Evolutionary conservation across 2,797 vertebrate genomes (phyloP).

Genomic region (Argyrosomus regius): DNA sequence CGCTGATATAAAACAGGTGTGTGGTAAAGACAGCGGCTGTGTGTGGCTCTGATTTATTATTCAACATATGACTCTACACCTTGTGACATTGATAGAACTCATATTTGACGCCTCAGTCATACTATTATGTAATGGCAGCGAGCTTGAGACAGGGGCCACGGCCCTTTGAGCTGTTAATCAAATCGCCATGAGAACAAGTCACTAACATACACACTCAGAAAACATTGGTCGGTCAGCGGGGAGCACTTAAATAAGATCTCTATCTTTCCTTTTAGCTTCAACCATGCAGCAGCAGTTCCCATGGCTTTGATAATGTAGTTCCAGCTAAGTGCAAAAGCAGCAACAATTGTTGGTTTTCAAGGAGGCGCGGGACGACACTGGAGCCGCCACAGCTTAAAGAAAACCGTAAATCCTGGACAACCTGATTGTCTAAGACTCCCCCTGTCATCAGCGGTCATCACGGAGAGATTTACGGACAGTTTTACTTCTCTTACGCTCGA

Average conservation of each 20-base stretch:
- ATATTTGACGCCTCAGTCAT: constrained; percentile 28
- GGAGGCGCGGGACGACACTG: constrained; percentile 7
- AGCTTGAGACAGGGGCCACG: constrained; percentile 14
- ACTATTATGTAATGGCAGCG: constrained; percentile 41
- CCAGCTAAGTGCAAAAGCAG: constrained; percentile 38
- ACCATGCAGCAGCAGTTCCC: constrained; percentile 71
- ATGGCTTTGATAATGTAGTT: constrained; percentile 62
- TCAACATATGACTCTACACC: constrained; percentile 8
- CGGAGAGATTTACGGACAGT: constrained; percentile 44
- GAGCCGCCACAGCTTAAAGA: constrained; percentile 41
- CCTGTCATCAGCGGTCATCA: constrained; percentile 56
- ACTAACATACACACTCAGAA: constrained; percentile 31
- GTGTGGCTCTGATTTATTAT: background rate
- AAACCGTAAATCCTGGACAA: constrained; percentile 57
- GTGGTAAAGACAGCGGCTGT: background rate
- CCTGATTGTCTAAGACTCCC: constrained; percentile 39
- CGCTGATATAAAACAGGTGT: constrained; percentile 17
- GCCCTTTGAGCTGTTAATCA: constrained; percentile 58
- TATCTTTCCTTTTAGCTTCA: constrained; percentile 73
- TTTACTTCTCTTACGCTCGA: constrained; percentile 51
- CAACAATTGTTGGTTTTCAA: constrained; percentile 23
- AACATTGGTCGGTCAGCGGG: constrained; percentile 43
- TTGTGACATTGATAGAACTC: background rate
- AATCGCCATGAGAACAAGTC: constrained; percentile 57
- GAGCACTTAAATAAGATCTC: constrained; percentile 71